These are phyloP conservation scores for Pyrocephalus nanus DNA, from an alignment of 2,797 vertebrate genomes.

Conservation along the genomic window DNA sequence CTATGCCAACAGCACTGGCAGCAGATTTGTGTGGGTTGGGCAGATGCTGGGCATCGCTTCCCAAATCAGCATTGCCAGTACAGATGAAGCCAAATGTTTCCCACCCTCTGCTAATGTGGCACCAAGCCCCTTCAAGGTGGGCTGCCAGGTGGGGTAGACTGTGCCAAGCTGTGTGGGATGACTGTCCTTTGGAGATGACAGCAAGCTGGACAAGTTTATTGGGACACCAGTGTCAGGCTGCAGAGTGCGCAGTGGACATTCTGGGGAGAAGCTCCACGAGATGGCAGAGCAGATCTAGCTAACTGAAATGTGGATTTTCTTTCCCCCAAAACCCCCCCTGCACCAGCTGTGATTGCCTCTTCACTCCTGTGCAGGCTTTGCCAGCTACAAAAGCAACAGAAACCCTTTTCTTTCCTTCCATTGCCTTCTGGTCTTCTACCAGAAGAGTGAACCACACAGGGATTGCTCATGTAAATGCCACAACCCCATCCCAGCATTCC, in stretches of 20 bases:
- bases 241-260: neutral
- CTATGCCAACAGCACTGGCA: neutral
- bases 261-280: neutral
- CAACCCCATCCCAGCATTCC: too few relatives aligned
- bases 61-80: neutral
- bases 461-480: neutral
- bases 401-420: neutral
- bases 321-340: neutral
- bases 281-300: neutral
- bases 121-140: neutral
- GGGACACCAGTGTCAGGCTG: neutral
- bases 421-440: neutral
- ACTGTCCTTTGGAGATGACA: slow-evolving; percentile 7
- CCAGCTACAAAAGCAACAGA: neutral
- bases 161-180: neutral
- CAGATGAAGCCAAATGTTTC: neutral
- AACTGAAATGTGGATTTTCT: neutral
- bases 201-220: neutral
- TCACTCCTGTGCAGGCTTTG: neutral
- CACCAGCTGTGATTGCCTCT: neutral
- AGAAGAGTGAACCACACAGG: rapidly evolving
- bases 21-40: neutral
- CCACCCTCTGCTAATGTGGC: neutral
- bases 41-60: neutral
- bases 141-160: neutral